Conservation (phyloP, 2,797 vertebrate genomes). For the Labeo calbasu region DNA sequence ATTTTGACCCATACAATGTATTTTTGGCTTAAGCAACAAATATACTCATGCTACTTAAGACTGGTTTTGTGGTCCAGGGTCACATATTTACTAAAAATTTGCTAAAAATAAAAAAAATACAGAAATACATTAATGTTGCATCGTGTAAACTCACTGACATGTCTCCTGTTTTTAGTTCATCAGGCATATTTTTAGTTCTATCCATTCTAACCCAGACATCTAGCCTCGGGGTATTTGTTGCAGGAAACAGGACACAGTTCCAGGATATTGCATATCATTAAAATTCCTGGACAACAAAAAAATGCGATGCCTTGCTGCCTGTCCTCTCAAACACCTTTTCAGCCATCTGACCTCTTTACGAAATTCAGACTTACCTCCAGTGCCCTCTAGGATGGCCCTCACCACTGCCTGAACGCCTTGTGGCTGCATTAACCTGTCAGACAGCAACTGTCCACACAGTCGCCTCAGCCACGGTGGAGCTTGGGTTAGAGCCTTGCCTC, state of each 20-base stretch:
- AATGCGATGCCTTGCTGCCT: too few species aligned
- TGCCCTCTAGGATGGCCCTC: slow-evolving; percentile 86
- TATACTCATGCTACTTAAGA: too few species aligned
- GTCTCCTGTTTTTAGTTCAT: background rate
- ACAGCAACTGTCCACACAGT: slow-evolving; percentile 90
- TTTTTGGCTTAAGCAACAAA: too few species aligned
- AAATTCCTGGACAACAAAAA: background rate
- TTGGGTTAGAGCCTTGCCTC: slow-evolving; percentile 56
- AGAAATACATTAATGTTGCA: background rate
- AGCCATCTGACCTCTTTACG: background rate
- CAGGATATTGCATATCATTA: background rate
- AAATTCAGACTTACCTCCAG: slow-evolving; percentile 77
- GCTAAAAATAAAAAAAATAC: background rate
- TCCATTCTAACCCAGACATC: background rate
- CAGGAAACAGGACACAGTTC: background rate
- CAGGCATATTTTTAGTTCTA: background rate
- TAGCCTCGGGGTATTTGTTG: too few species aligned
- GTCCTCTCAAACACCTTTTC: background rate
- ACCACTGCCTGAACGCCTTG: slow-evolving; percentile 88
- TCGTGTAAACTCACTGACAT: too few species aligned
- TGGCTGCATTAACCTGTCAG: slow-evolving; percentile 86
- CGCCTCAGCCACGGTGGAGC: slow-evolving; percentile 86
- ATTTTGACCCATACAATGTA: too few species aligned
- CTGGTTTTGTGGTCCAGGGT: too few species aligned
- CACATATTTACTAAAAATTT: background rate